Base-by-base conservation (phyloP, 2,888 invertebrate species). In the Agrochola macilenta region DNA sequence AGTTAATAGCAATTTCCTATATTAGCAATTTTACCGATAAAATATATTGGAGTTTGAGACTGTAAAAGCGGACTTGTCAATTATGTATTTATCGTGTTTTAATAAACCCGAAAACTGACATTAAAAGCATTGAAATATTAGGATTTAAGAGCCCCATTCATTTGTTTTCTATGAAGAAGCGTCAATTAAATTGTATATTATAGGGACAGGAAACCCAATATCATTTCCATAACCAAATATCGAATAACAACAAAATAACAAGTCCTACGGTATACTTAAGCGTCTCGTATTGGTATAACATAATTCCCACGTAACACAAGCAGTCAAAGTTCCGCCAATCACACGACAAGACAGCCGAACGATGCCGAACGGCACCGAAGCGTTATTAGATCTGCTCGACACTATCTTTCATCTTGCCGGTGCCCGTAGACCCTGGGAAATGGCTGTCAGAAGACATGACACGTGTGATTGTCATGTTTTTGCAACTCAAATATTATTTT, bases 391-490 rank as follows among this genome's bases (percentile, higher is more conserved):
- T 79, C 78, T 58, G 68, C 64, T 78, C 71, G 80, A 85, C 82
- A 74, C 75, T 88, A 89, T 89, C 87, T 84, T 73, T 79, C 75
- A 87, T 89, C 87, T 83, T 74, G 81, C 73, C 75, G 85, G 82
- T 86, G 82, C 74, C 69, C 66, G 84, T 83, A 85, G 78, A 70
- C 83, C 74, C 71, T 76, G 72, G 82, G 77, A 87, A 81, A 52
- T 70, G 26, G 52, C 58, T 76, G 69, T 58, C 72, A 72, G 76
- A 60, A 30, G 72, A 69, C 49, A 72, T 64, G 65, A 73, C 46
- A 81, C 26, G n/a, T 69, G n/a, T 61, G 35, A 69, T 39, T 69
- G 57, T 8, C 26, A 35, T 26, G 58, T 83, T 82, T 79, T 77
- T 79, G 79, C 83, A 52, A 52, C 58, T 30, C 35, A 52, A 30